Base-by-base conservation (phyloP, 1,140 invertebrate species). In the Euura lappo region DNA sequence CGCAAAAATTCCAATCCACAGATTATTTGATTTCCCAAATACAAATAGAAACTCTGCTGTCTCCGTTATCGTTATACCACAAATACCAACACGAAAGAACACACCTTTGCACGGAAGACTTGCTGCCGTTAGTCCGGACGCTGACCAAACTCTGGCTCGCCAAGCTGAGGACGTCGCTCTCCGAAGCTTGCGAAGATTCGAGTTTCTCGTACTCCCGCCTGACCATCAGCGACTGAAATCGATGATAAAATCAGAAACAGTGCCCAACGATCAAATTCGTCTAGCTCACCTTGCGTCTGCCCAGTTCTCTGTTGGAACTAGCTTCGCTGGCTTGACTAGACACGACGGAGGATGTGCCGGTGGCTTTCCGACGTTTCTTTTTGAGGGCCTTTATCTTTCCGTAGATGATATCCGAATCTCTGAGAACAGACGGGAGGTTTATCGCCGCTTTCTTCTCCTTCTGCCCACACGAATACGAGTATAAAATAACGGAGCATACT, bases 381-480 rank as follows among this genome's bases (percentile, higher is more conserved):
- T 79, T 86, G 78, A 78, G 75, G 75, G 69, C 73, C 72, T 74
- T 70, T 65, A 81, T 76, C 77, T 83, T 86, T 51, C 88, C 88
- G 84, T 89, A 90, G 68, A 90, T 81, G 76, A 90, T 87, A 72
- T 86, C 81, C 45, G 89, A 87, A 86, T 91, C 90, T 71, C 89
- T 90, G 45, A 72, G 79, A 83, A 73, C 43, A 74, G 71, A 72
- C 1, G 28, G 28, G 1, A 28, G 28, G 28, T 28, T 28, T 28
- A 28, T 28, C 28, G 28, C 28, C 28, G 28, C 28, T 28, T 28
- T 28, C 28, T 28, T 28, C 28, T 28, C 28, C 28, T 28, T 28
- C 0, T 28, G 1, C 28, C 0, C 28, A 28, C 28, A 28, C 1
- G 28, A 28, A 28, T 28, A 28, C 1, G 0, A 28, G 28, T 28